Percentiles rank a stretch among this genome's conserved stretches.
These are phyloP conservation scores for Uria aalge DNA, from an alignment of 2,113 vertebrate species.

Conservation along the genomic window DNA sequence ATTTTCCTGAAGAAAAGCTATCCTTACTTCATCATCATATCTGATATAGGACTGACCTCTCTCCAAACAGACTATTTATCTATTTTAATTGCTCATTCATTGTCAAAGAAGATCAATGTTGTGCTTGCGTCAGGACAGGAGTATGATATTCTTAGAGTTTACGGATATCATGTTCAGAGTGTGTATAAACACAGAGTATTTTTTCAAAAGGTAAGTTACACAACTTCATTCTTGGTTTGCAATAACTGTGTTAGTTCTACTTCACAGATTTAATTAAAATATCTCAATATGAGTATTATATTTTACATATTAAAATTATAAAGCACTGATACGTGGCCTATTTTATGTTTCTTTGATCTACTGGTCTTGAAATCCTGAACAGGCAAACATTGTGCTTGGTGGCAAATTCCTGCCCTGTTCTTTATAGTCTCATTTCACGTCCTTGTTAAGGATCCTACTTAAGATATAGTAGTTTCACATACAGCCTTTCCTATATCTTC, in stretches of 20 bases:
- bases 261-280: background rate
- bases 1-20: slow-evolving; percentile 51
- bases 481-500: background rate
- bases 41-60: slow-evolving; percentile 32
- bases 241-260: background rate
- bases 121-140: slow-evolving; percentile 32
- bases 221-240: background rate
- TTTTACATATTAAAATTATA: background rate
- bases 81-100: slow-evolving; percentile 47
- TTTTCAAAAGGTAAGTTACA: slow-evolving; percentile 26
- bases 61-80: slow-evolving; percentile 29
- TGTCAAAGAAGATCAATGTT: slow-evolving; percentile 53
- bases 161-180: slow-evolving; percentile 29
- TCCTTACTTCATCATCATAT: slow-evolving; percentile 52
- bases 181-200: background rate
- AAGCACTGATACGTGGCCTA: background rate
- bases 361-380: background rate
- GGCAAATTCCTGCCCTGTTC: background rate
- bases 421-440: background rate
- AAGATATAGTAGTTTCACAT: background rate
- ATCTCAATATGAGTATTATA: background rate
- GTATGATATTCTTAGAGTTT: slow-evolving; percentile 36
- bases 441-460: background rate
- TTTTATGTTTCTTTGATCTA: background rate
- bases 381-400: background rate